Percentiles rank a stretch among this genome's conserved stretches.
These are phyloP conservation scores for Smutsia gigantea DNA, from an alignment of 2,797 vertebrate species.

Conservation along the genomic window DNA sequence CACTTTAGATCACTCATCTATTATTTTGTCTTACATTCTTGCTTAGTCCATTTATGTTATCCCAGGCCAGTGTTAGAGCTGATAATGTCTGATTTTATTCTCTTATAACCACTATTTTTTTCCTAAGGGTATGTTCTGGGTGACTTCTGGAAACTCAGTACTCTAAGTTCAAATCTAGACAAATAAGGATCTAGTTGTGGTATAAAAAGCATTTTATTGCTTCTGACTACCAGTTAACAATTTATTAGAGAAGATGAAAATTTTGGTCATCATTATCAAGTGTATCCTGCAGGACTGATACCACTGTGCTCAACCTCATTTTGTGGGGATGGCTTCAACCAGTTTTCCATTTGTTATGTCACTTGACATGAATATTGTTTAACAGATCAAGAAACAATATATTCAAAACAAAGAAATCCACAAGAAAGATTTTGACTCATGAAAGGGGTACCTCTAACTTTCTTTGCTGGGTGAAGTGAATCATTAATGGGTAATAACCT, in stretches of 20 bases:
- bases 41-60: neutral
- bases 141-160: neutral
- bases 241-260: slow-evolving; percentile 37
- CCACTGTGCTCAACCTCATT: neutral
- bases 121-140: neutral
- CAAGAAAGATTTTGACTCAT: slow-evolving; percentile 84
- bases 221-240: neutral
- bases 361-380: slow-evolving; percentile 67
- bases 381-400: slow-evolving; percentile 79
- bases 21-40: neutral
- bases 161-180: neutral
- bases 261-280: neutral
- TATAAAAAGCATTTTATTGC: neutral
- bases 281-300: neutral
- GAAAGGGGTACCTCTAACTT: slow-evolving; percentile 79
- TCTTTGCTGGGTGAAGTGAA: slow-evolving; percentile 85
- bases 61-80: neutral
- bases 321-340: slow-evolving; percentile 55
- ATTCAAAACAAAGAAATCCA: slow-evolving; percentile 81
- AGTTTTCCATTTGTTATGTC: slow-evolving; percentile 46
- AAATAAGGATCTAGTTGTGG: neutral
- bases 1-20: neutral
- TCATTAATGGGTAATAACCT: slow-evolving; percentile 78
- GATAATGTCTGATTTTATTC: neutral
- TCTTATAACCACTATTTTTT: neutral